Evolutionary conservation across 2,797 vertebrate genomes (phyloP), one percentile per base, ranked within the genome.

Genomic region (Anniella stebbinsi): DNA sequence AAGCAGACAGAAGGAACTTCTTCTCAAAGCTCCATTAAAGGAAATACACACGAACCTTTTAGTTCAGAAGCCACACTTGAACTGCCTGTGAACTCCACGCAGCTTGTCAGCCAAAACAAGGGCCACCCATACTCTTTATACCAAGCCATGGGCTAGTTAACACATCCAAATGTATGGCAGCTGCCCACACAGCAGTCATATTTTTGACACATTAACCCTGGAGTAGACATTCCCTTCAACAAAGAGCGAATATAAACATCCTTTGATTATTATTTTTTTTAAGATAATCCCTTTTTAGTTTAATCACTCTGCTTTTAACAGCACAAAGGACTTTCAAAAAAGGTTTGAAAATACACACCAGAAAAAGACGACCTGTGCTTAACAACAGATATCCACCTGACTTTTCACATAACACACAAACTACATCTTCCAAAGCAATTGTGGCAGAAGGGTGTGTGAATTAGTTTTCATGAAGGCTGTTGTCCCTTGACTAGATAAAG

Each of bases 381-480:
- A 69, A 69, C 17, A 21, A 25, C 77, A 13, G 2, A 33, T 33
- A 17, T 23, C 66, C 23, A 33, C 85, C 21, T 48, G 60, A 57
- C 30, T 28, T 8, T 80, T 25, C 72, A 4, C 5, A 84, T 73
- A 30, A 90, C 66, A 90, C 92, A 86, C 28, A 73, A 93, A 82
- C 33, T 7, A 91, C 36, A 75, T 73, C 21, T 15, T n/a, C 13
- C 11, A 41, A 88, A 78, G 82, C 23, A 38, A 41, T 12, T 86
- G 30, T 63, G 28, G 3, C 0, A 5, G 2, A 0, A 0, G 4
- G 0, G n/a, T 6, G 88, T 78, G 18, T 0, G 38, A 1, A 81
- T 36, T 33, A 70, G 70, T 36, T 93, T 92, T 92, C 90, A 88
- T 89, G n/a, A 90, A n/a, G 66, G 36, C 5, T 88, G 86, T 87